Evolutionary conservation across 2,113 vertebrate species (phyloP).

Genomic region (Cryptotis parvus): DNA sequence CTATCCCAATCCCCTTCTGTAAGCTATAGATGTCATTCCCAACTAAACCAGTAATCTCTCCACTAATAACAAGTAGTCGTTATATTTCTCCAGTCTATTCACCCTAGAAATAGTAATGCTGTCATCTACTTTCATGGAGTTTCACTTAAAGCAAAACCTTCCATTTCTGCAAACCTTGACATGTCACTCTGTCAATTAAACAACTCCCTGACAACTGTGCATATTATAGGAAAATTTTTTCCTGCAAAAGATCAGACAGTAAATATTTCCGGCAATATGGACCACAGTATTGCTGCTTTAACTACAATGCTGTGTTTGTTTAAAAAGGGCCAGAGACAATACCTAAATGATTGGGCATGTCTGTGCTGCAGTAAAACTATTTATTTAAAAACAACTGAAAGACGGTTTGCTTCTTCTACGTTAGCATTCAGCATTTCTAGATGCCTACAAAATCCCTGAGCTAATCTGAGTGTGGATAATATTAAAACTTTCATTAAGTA

Average conservation of each 20-base stretch:
- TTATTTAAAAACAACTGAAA: background rate
- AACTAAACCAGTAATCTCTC: background rate
- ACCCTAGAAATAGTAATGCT: background rate
- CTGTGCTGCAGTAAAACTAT: background rate
- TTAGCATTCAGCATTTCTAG: slow-evolving; percentile 11
- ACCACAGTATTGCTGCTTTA: background rate
- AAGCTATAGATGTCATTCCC: background rate
- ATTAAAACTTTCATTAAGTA: slow-evolving; percentile 44
- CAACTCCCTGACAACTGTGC: background rate
- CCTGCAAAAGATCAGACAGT: background rate
- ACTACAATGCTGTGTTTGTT: background rate
- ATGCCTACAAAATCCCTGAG: slow-evolving; percentile 5
- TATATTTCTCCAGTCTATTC: background rate
- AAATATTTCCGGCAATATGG: background rate
- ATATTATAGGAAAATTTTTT: background rate
- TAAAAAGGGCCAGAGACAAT: background rate
- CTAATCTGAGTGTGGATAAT: background rate
- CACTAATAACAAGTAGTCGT: slow-evolving; percentile 2
- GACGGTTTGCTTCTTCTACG: background rate
- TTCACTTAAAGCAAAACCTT: background rate
- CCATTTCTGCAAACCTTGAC: background rate
- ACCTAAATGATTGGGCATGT: background rate
- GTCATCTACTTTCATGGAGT: background rate
- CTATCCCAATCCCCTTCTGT: background rate
- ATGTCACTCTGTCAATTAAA: background rate